phyloP scores from a whole-genome alignment of 1,140 invertebrate species.

The Cyclargus thomasi region DNA sequence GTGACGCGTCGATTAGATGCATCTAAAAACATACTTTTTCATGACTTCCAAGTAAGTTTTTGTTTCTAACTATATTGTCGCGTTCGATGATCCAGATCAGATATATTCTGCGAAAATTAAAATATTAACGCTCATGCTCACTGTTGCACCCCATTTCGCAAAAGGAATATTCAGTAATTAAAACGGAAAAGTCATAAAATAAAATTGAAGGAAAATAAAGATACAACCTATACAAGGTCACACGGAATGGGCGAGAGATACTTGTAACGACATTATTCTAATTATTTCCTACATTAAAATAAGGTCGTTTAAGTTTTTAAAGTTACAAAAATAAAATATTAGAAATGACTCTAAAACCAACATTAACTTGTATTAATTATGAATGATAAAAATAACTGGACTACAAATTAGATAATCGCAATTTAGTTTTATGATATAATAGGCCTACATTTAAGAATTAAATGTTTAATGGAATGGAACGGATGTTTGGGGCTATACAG shows the following conservation, averaged over 20 bases:
- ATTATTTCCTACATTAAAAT: neutral
- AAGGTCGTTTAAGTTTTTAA: too few relatives aligned
- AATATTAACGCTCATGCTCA: too few relatives aligned
- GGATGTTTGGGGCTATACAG: neutral
- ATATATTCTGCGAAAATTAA: too few relatives aligned
- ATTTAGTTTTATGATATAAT: neutral
- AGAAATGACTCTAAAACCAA: neutral
- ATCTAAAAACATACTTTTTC: too few relatives aligned
- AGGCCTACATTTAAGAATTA: neutral
- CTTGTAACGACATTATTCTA: neutral
- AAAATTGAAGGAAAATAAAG: neutral
- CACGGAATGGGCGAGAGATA: neutral
- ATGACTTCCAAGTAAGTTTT: too few relatives aligned
- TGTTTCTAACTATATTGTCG: too few relatives aligned
- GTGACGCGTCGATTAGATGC: too few relatives aligned
- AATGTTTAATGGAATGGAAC: neutral
- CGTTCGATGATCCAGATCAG: too few relatives aligned
- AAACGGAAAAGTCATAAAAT: neutral
- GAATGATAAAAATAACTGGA: neutral
- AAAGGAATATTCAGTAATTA: too few relatives aligned
- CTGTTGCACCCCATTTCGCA: too few relatives aligned
- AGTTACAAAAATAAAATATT: too few relatives aligned
- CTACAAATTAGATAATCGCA: neutral
- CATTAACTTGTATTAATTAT: neutral
- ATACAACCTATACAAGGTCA: neutral